Conservation (phyloP, 2,888 invertebrate genomes). For the Cephus pulcher region DNA sequence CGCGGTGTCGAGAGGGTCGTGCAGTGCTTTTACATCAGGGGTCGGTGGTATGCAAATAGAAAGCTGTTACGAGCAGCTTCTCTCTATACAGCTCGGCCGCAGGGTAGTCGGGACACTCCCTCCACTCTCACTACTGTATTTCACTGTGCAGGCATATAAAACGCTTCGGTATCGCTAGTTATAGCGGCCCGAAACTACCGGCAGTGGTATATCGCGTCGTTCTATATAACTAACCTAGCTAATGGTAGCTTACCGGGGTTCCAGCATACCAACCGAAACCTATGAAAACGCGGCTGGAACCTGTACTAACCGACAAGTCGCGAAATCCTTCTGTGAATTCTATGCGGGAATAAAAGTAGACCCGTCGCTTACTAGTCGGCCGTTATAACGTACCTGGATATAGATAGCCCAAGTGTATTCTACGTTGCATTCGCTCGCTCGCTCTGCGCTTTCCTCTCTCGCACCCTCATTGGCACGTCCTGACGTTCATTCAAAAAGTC, state of each 20-base stretch:
- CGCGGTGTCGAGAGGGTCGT: constrained; percentile 55
- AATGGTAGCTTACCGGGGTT: neutral
- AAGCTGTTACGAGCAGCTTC: constrained; percentile 56
- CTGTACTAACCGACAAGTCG: neutral
- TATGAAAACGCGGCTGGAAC: neutral
- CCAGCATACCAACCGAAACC: neutral
- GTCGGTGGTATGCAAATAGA: constrained; percentile 61
- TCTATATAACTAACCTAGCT: neutral
- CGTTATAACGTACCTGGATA: neutral
- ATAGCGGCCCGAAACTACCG: neutral
- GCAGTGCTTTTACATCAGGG: constrained; percentile 9
- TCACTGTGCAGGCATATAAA: constrained; percentile 1
- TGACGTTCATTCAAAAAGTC: neutral
- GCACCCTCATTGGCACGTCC: neutral
- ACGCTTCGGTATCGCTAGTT: neutral
- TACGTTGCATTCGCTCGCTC: neutral
- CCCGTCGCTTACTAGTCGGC: neutral
- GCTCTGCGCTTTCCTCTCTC: no score
- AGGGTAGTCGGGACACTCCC: neutral
- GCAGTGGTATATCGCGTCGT: no score
- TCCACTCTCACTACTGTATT: neutral
- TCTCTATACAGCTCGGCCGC: constrained; percentile 30
- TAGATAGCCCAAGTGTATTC: neutral
- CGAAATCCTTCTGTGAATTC: neutral
- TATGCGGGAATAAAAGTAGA: neutral